Evolutionary conservation across 1,140 invertebrate genomes (phyloP), one percentile per base, ranked within the genome.

Genomic region (Dreissena polymorpha): DNA sequence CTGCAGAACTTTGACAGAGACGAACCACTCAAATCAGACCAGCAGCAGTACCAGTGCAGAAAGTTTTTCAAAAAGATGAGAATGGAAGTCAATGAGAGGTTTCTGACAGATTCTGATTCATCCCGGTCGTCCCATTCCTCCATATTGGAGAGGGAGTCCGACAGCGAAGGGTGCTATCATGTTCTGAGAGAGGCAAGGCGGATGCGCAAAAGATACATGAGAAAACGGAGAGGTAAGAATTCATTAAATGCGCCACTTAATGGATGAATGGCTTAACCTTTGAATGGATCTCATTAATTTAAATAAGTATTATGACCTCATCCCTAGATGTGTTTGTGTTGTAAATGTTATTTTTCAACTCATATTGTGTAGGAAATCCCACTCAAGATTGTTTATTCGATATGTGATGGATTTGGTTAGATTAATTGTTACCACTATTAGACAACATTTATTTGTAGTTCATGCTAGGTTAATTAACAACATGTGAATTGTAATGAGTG

Each of bases 41-140:
- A 83, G n/a, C 74, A 85, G 60, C 65, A 75, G 18, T 82, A 81
- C 39, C 85, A 88, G 78, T 88, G 85, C 81, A 51, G 76, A 21
- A 85, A 86, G 67, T 86, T 85, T 78, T 86, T 85, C 70, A 74
- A 88, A 55, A 80, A 86, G 72, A 79, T 82, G 63, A 63, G 85
- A 27, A 75, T 86, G 49, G 68, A 85, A 29, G 84, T 65, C 0
- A 88, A 88, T 85, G 87, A 86, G 64, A 60, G 84, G 67, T 65
- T 88, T 10, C 67, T 88, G 16, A 84, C 87, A 8, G 87, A 86
- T 60, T 85, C 72, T 57, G 85, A 88, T 27, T 82, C 80, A 16
- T 84, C 84, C 8, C 75, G 67, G 5, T 39, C 39, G 8, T 39
- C 39, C 39, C 2, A 39, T 39, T 64, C 29, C 0, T 27, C 25